phyloP scores from a whole-genome alignment of 2,113 vertebrate genomes.

The Rostratula benghalensis region DNA sequence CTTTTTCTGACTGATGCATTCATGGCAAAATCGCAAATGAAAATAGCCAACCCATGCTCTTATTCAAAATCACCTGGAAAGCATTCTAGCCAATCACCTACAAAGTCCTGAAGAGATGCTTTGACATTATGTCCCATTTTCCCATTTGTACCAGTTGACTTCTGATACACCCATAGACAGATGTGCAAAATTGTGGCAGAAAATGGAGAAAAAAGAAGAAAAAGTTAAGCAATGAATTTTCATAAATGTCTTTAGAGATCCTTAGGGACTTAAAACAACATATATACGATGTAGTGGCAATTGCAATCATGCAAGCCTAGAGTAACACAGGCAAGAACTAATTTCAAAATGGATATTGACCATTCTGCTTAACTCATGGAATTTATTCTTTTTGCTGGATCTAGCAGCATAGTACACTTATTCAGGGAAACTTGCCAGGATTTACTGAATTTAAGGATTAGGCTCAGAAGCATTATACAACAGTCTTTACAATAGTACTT shows the following conservation, averaged over 20 bases:
- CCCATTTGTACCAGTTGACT: neutral
- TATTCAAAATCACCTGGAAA: neutral
- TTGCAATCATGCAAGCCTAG: neutral
- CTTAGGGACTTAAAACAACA: neutral
- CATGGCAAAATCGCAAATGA: neutral
- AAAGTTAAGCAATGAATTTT: neutral
- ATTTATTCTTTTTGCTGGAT: neutral
- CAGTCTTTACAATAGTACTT: neutral
- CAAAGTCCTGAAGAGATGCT: neutral
- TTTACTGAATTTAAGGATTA: neutral
- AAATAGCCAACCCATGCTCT: neutral
- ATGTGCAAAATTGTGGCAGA: neutral
- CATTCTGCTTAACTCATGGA: neutral
- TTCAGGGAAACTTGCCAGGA: constrained; percentile 24
- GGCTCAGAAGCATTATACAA: neutral
- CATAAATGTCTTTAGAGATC: neutral
- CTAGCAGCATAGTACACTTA: neutral
- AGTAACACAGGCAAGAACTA: neutral
- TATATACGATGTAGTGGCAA: neutral
- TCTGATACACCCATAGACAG: neutral
- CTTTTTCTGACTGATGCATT: neutral
- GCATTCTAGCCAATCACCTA: neutral
- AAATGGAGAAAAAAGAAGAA: neutral
- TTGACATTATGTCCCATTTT: neutral
- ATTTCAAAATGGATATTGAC: neutral